phyloP scores from a whole-genome alignment of 1,140 invertebrate species.

The Oppia nitens region DNA sequence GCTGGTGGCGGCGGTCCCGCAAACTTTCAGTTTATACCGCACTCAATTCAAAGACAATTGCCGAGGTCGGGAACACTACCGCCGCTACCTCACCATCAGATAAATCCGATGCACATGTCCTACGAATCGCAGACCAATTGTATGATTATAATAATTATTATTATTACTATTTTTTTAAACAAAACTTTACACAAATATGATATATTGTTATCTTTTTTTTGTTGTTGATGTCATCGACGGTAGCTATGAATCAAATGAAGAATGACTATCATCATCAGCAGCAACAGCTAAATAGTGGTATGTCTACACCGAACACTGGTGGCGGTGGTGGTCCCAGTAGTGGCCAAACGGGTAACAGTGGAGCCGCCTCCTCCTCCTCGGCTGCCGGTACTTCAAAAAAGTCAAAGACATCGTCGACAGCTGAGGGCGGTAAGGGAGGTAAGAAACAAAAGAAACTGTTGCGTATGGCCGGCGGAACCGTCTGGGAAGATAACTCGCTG shows the following conservation, averaged over 20 bases:
- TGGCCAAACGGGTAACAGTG: background rate
- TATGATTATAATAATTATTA: too few species aligned
- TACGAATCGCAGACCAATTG: constrained; percentile 4
- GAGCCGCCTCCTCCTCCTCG: constrained; percentile 1
- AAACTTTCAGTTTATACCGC: constrained; percentile 18
- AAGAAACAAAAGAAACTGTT: constrained; percentile 60
- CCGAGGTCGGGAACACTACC: constrained; percentile 6
- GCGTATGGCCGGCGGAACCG: constrained; percentile 71
- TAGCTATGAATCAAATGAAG: constrained; percentile 1
- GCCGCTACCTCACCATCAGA: background rate
- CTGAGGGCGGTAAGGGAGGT: constrained; percentile 27
- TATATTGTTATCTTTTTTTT: too few species aligned
- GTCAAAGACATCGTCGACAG: background rate
- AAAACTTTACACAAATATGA: too few species aligned
- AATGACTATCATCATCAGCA: constrained; percentile 1
- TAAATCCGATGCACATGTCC: constrained; percentile 1
- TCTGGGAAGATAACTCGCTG: constrained; percentile 77
- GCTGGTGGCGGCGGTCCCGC: background rate
- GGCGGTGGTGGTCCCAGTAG: background rate
- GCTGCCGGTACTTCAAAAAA: background rate
- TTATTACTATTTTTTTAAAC: too few species aligned
- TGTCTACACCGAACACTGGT: background rate
- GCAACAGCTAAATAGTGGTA: background rate
- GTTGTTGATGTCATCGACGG: background rate
- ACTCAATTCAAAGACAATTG: constrained; percentile 21